phyloP scores from a whole-genome alignment of 2,797 vertebrate genomes.

The Trachurus trachurus region DNA sequence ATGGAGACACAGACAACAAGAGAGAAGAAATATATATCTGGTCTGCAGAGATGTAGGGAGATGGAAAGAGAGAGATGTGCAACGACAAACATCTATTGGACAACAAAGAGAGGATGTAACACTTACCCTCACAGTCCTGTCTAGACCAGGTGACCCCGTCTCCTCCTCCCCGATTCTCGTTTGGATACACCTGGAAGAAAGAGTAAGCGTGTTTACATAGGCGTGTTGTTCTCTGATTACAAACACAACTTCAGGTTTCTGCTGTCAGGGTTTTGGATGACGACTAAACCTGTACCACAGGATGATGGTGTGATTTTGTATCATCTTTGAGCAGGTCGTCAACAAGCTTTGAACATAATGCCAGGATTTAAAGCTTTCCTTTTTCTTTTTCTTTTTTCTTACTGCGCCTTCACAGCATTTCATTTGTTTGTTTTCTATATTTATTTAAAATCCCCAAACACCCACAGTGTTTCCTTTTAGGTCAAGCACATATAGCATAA shows the following conservation, averaged over 20 bases:
- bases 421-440: constrained; percentile 14
- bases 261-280: constrained; percentile 31
- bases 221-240: constrained; percentile 35
- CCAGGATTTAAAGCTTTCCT: constrained; percentile 15
- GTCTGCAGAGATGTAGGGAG: constrained; percentile 8
- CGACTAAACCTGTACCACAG: constrained; percentile 11
- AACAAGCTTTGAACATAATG: constrained; percentile 11
- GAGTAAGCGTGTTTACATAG: constrained; percentile 38
- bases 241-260: constrained; percentile 39
- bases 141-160: constrained; percentile 47
- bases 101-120: constrained; percentile 50
- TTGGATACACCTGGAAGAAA: constrained; percentile 56
- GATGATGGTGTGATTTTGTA: background rate
- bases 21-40: constrained; percentile 9
- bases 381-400: background rate
- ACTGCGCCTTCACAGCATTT: background rate
- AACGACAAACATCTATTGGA: constrained; percentile 47
- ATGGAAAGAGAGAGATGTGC: constrained; percentile 17
- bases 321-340: constrained; percentile 8
- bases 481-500: constrained; percentile 4
- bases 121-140: constrained; percentile 53
- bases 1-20: constrained; percentile 44
- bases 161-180: constrained; percentile 32
- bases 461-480: constrained; percentile 8
- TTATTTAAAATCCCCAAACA: background rate